Evolutionary conservation across 1,140 invertebrate genomes (phyloP), one percentile per base, ranked within the genome.

Genomic region (Pantala flavescens): DNA sequence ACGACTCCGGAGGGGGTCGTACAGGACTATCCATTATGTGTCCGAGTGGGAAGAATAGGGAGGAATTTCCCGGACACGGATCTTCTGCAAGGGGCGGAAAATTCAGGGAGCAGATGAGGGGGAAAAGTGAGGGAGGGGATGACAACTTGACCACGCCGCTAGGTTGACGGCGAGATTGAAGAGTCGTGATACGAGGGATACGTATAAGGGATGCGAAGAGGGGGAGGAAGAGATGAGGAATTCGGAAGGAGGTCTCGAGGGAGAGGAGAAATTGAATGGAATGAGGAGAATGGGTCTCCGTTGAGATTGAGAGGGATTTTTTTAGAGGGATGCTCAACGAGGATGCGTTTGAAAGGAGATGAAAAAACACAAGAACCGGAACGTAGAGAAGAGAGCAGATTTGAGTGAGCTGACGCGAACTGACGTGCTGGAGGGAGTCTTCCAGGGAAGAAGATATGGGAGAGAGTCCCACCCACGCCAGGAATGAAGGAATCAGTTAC

Each of bases 1-100:
- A 63, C n/a, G 49, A 63, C 49, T 21, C 49, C 49, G 49, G 49
- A 21, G 49, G 49, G 28, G 28, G 28, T 36, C 28, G 28, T 36
- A 36, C 28, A 63, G 49, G 49, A 21, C 49, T 63, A 63, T 63
- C 49, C 49, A 63, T 63, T 63, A 63, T 63, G 49, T 63, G 49
- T 63, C 49, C 49, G 49, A 63, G n/a, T 12, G 49, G 49, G 16
- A 63, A 12, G 49, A 63, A 21, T 7, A 63, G 12, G 49, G 49
- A 19, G 49, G n/a, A 14, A 63, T 63, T 21, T 12, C 49, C 49
- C 49, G 49, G 16, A 63, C 3, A 63, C 9, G 43, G 12, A 63
- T 63, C 49, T 63, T 16, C 49, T 14, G 49, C n/a, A 36, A 36
- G 49, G 49, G 49, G 49, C 49, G 49, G 49, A 63, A 63, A 63